These are phyloP conservation scores for Nebria salina DNA, from an alignment of 2,888 invertebrate species.

Conservation along the genomic window DNA sequence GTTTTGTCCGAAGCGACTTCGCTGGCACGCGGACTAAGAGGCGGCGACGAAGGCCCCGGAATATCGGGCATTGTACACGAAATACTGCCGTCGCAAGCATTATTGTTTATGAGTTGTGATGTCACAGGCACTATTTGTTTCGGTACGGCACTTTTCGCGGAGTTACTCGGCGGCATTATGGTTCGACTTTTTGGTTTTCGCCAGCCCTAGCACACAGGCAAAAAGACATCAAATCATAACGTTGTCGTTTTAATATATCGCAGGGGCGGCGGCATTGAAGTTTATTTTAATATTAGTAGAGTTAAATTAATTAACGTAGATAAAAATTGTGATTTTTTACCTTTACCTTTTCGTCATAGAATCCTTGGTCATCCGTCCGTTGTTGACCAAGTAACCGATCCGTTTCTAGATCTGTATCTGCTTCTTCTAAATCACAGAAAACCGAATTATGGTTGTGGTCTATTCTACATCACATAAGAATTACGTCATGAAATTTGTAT, in stretches of 20 bases:
- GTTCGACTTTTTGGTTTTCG: slow-evolving; percentile 82
- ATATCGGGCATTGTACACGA: slow-evolving; percentile 57
- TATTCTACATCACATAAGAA: too few relatives aligned
- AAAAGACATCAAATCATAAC: not conserved
- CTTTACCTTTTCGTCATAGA: slow-evolving; percentile 86
- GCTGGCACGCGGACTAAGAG: slow-evolving; percentile 51
- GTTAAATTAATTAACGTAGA: not conserved
- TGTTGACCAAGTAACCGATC: slow-evolving; percentile 95
- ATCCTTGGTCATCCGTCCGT: slow-evolving; percentile 91
- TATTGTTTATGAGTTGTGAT: slow-evolving; percentile 56
- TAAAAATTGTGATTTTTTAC: slow-evolving; percentile 11
- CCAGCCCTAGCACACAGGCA: slow-evolving; percentile 69
- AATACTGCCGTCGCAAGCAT: slow-evolving; percentile 60
- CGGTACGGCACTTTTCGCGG: slow-evolving; percentile 62
- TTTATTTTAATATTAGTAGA: not conserved
- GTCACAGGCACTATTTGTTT: slow-evolving; percentile 65
- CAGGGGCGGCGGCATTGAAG: not conserved
- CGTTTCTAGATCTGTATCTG: slow-evolving; percentile 98
- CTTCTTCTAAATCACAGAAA: slow-evolving; percentile 73
- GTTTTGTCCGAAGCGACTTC: slow-evolving; percentile 66
- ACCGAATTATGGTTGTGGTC: slow-evolving; percentile 15
- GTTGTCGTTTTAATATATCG: not conserved
- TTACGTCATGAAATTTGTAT: too few relatives aligned
- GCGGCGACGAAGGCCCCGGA: slow-evolving; percentile 62
- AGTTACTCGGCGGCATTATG: slow-evolving; percentile 72